A percentile compares a stretch with the other conserved stretches of the same genome.
These are phyloP conservation scores for Calyptomena viridis DNA, from an alignment of 2,113 vertebrate genomes.

Conservation along the genomic window DNA sequence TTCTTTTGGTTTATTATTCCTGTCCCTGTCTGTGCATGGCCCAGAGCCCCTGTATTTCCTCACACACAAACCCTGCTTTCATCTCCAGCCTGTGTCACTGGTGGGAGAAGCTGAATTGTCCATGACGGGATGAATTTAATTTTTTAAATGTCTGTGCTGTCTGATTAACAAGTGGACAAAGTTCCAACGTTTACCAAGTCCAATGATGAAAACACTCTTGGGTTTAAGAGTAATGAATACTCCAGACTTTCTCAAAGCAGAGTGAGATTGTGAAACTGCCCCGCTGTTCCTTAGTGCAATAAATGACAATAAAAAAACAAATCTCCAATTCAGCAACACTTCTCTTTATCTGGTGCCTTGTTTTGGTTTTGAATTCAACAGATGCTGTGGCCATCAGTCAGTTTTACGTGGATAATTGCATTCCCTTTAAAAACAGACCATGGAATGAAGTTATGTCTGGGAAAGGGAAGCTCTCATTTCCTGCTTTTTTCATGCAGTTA, in stretches of 20 bases:
- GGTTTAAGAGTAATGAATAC: conserved; percentile 40
- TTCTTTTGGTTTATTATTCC: neutral
- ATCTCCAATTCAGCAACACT: conserved; percentile 51
- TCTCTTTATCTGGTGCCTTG: conserved; percentile 52
- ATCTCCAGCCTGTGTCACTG: conserved; percentile 38
- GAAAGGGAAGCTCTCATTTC: neutral
- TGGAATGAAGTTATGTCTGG: neutral
- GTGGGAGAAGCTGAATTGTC: conserved; percentile 44
- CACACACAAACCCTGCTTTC: conserved; percentile 47
- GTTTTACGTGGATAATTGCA: neutral
- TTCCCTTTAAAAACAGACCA: neutral
- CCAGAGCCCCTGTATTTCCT: conserved; percentile 48
- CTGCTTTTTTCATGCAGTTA: neutral
- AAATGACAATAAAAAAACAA: conserved; percentile 68
- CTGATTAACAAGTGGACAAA: conserved; percentile 40
- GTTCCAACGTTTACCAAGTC: neutral
- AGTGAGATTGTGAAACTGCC: conserved; percentile 65
- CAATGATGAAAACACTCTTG: conserved; percentile 49
- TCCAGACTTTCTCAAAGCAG: conserved; percentile 45
- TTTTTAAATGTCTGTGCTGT: conserved; percentile 46
- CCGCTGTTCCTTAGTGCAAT: conserved; percentile 78
- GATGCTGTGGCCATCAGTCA: neutral
- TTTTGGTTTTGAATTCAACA: neutral
- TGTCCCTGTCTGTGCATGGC: conserved; percentile 52
- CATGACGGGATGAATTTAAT: conserved; percentile 55